phyloP scores from a whole-genome alignment of 2,113 vertebrate genomes.

The Pteropus alecto region DNA sequence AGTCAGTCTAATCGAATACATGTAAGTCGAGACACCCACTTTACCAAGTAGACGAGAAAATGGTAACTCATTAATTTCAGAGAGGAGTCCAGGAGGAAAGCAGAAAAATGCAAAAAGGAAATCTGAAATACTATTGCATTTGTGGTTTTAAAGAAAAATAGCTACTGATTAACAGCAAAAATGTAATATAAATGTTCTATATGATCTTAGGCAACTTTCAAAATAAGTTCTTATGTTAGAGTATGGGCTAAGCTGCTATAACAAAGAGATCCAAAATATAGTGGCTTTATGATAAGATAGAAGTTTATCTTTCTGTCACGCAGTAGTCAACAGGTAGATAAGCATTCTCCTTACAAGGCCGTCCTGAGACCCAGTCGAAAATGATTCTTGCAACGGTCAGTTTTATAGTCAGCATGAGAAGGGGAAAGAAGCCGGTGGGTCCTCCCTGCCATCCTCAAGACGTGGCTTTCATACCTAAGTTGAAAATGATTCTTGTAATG shows the following conservation, averaged over 20 bases:
- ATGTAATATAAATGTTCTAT: not conserved
- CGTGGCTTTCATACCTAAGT: not conserved
- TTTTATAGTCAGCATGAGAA: too few relatives aligned
- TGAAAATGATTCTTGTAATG: not conserved
- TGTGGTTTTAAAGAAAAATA: not conserved
- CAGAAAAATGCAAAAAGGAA: not conserved
- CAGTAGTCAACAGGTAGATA: not conserved
- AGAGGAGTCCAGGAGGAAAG: not conserved
- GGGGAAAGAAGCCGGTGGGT: too few relatives aligned
- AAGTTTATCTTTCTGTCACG: not conserved
- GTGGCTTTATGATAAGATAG: not conserved
- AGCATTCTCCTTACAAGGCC: not conserved
- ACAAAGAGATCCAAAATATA: not conserved
- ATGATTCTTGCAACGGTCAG: too few relatives aligned
- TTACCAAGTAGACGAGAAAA: not conserved
- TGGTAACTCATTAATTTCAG: not conserved
- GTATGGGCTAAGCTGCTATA: not conserved
- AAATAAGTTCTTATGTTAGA: not conserved
- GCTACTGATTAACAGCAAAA: not conserved
- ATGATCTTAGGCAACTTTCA: not conserved
- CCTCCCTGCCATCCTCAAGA: not conserved
- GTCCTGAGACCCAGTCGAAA: not conserved
- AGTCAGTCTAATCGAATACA: not conserved
- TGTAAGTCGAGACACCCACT: not conserved
- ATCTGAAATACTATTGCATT: not conserved